Evolutionary conservation across 2,113 vertebrate genomes (phyloP).

Genomic region (Chelonoidis abingdonii): DNA sequence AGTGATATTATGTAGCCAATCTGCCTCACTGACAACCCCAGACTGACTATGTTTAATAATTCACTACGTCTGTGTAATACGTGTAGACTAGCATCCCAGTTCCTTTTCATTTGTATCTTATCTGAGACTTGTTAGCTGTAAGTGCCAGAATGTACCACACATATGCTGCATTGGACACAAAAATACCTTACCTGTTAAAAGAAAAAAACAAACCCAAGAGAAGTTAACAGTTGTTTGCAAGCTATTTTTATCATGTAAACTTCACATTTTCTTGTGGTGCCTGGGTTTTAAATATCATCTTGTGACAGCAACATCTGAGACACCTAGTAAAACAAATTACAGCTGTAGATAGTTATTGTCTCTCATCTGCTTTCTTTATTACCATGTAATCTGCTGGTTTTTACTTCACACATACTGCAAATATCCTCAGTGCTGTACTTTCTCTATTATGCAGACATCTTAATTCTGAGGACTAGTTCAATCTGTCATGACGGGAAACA

Average conservation of each 20-base stretch:
- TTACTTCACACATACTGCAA: constrained; percentile 5
- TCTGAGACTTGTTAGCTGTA: not conserved
- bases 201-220: not conserved
- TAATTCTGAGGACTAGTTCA: constrained; percentile 41
- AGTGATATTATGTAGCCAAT: not conserved
- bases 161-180: not conserved
- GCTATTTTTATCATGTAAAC: not conserved
- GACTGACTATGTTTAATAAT: not conserved
- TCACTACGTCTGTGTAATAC: not conserved
- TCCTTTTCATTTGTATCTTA: not conserved
- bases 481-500: constrained; percentile 64
- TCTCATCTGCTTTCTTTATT: constrained; percentile 25
- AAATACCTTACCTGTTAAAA: not conserved
- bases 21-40: not conserved
- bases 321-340: constrained; percentile 20
- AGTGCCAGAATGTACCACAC: not conserved
- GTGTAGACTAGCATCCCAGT: not conserved
- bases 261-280: not conserved
- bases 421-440: constrained; percentile 3
- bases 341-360: not conserved
- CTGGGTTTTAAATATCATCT: constrained; percentile 2
- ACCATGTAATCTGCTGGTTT: constrained; percentile 34
- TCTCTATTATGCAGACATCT: constrained; percentile 23
- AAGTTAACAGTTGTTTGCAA: not conserved
- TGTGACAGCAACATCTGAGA: not conserved